Conservation (phyloP, 1,140 invertebrate genomes). For the Danaus plexippus region DNA sequence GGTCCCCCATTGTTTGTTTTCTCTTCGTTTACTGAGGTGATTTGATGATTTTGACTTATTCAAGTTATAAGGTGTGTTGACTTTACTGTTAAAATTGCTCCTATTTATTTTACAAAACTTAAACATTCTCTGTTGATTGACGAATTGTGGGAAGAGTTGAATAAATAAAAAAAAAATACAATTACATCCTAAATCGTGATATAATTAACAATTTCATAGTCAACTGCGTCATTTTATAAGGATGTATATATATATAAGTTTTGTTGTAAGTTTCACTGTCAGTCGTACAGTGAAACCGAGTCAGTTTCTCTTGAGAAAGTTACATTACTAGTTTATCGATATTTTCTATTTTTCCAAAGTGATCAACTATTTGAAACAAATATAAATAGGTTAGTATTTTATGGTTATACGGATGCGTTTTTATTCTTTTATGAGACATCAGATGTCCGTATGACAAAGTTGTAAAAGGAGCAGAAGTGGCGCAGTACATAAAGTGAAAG, state of each 20-base stretch:
- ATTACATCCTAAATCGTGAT: too few relatives aligned
- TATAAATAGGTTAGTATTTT: neutral
- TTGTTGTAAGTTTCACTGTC: constrained; percentile 38
- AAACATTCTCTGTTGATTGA: constrained; percentile 1
- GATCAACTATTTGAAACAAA: constrained; percentile 3
- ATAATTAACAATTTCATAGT: too few relatives aligned
- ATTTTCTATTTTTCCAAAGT: constrained; percentile 8
- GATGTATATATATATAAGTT: too few relatives aligned
- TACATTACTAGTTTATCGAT: constrained; percentile 37
- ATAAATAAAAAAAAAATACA: too few relatives aligned
- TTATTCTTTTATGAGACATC: too few relatives aligned
- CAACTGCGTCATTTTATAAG: too few relatives aligned
- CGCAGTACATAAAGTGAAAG: constrained; percentile 30
- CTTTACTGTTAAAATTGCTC: constrained; percentile 24
- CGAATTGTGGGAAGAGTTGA: too few relatives aligned
- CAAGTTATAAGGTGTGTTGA: constrained; percentile 40
- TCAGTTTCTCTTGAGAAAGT: constrained; percentile 59
- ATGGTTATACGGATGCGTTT: too few relatives aligned
- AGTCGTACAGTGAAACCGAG: constrained; percentile 47
- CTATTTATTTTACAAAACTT: constrained; percentile 9
- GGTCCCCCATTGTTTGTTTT: constrained; percentile 59
- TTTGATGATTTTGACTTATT: constrained; percentile 70
- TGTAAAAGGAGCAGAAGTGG: neutral
- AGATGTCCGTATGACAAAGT: too few relatives aligned
- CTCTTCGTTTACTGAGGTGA: constrained; percentile 56